Evolutionary conservation across 2,113 vertebrate genomes (phyloP).

Genomic region (Sialia sialis): DNA sequence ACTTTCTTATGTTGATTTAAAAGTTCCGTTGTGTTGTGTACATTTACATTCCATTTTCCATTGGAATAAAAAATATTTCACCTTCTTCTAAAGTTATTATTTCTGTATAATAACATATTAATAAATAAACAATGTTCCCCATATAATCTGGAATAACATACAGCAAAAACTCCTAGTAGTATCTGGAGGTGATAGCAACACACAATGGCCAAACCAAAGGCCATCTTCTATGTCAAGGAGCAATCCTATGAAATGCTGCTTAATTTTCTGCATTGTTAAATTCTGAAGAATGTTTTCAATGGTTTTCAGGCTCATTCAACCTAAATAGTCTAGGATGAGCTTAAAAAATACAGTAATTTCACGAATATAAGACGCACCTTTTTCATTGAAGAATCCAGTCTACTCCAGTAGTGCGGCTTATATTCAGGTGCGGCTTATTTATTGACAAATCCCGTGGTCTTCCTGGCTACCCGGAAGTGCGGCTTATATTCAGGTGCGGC

Average conservation of each 20-base stretch:
- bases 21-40: neutral
- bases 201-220: neutral
- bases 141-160: neutral
- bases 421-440: too few relatives aligned
- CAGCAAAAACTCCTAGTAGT: neutral
- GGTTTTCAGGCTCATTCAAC: neutral
- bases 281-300: neutral
- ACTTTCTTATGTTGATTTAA: neutral
- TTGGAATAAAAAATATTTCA: neutral
- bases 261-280: neutral
- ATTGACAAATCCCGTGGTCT: too few relatives aligned
- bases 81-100: neutral
- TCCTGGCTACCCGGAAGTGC: too few relatives aligned
- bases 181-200: neutral
- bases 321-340: neutral
- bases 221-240: neutral
- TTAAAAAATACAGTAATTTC: too few relatives aligned
- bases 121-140: neutral
- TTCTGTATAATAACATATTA: neutral
- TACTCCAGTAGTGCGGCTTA: too few relatives aligned
- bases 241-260: neutral
- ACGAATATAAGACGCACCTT: too few relatives aligned
- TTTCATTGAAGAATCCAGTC: too few relatives aligned
- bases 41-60: neutral
- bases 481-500: too few relatives aligned